These are phyloP conservation scores for Ceratina calcarata DNA, from an alignment of 1,140 invertebrate genomes.

Conservation along the genomic window DNA sequence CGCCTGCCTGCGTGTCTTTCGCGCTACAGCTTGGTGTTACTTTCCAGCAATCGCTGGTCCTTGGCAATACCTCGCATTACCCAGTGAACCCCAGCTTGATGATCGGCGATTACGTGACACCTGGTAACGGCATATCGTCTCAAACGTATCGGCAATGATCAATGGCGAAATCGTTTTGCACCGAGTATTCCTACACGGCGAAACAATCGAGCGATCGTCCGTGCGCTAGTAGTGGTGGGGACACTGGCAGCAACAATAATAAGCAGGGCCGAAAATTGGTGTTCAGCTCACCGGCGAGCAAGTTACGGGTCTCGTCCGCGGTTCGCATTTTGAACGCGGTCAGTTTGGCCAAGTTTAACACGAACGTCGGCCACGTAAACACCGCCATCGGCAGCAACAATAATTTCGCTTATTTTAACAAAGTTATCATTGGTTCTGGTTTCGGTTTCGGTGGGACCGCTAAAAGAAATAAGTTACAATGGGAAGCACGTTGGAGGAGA, in stretches of 20 bases:
- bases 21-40: slow-evolving; percentile 80
- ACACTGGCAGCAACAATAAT: slow-evolving; percentile 53
- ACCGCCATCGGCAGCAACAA: slow-evolving; percentile 12
- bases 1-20: slow-evolving; percentile 76
- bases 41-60: slow-evolving; percentile 83
- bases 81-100: slow-evolving; percentile 89
- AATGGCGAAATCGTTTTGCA: slow-evolving; percentile 66
- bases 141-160: slow-evolving; percentile 81
- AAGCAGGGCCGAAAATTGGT: slow-evolving; percentile 71
- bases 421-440: slow-evolving; percentile 38
- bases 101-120: slow-evolving; percentile 89
- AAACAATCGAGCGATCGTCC: slow-evolving; percentile 64
- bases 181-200: slow-evolving; percentile 62
- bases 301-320: slow-evolving; percentile 70
- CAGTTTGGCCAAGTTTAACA: slow-evolving; percentile 52
- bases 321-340: slow-evolving; percentile 65
- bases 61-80: slow-evolving; percentile 84
- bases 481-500: slow-evolving; percentile 68
- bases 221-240: slow-evolving; percentile 31
- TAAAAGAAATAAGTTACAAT: slow-evolving; percentile 61
- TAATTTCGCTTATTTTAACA: slow-evolving; percentile 23
- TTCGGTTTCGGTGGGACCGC: slow-evolving; percentile 57
- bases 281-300: slow-evolving; percentile 70
- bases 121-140: slow-evolving; percentile 81
- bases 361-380: slow-evolving; percentile 33